Evolutionary conservation across 2,113 vertebrate species (phyloP), one percentile per base, ranked within the genome.

Genomic region (Ceratotherium simum): DNA sequence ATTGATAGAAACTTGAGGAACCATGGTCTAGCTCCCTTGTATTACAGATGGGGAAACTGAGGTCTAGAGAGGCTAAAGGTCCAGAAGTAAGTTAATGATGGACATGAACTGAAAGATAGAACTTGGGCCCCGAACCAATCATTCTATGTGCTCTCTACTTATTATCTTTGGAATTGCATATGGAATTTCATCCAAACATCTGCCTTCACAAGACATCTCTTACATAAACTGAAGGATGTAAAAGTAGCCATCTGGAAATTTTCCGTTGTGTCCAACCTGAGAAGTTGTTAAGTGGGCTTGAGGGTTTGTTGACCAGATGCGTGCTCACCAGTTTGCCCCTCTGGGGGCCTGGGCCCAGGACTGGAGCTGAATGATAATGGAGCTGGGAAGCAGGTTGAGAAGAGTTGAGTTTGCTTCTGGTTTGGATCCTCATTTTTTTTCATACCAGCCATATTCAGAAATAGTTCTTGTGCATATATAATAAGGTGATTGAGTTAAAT

Each of bases 401-500:
- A 84, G 76, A 88, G 60, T 86, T 73, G 73, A 88, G 39, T 58
- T 60, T 82, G n/a, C 46, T 80, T 90, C 91, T 29, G 51, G 54
- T 86, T 91, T 95, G 91, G 89, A 76, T 92, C n/a, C 85, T 91
- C 27, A 80, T 81, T 93, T 90, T 60, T 84, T 92, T 84, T 69
- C 29, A 64, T 23, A 78, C 36, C n/a, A 70, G 73, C 70, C 70
- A 7, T 93, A 96, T 91, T 97, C 92, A 64, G 92, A 85, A 75
- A 75, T 69, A 67, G 76, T 58, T 97, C 94, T 87, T 96, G 70
- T 89, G 84, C 81, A 91, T 95, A 56, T 58, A 82, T 94, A 94
- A 96, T 89, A 39, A 36, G 62, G 83, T 62, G 70, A 88, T 33
- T 95, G 90, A 96, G 54, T 92, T 98, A 94, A 97, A 98, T 98